These are phyloP conservation scores for Prunella fulvescens DNA, from an alignment of 2,113 vertebrate species.

Conservation along the genomic window DNA sequence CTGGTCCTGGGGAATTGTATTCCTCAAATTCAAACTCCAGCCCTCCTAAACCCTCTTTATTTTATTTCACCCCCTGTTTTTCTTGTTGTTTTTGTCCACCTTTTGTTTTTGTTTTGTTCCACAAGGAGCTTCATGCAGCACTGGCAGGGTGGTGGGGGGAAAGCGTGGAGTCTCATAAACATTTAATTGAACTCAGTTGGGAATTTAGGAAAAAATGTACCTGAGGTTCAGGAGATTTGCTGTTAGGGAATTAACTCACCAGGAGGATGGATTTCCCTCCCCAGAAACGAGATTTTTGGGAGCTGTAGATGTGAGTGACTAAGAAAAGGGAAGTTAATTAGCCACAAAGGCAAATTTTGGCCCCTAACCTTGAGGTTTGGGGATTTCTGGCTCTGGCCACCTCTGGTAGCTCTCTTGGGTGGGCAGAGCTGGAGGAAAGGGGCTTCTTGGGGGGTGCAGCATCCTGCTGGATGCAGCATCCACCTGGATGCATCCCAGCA, in stretches of 20 bases:
- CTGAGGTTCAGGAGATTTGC: constrained; percentile 83
- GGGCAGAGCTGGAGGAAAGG: neutral
- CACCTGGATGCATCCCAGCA: neutral
- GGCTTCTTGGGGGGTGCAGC: neutral
- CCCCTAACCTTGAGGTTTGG: neutral
- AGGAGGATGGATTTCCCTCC: constrained; percentile 36
- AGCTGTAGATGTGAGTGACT: constrained; percentile 38
- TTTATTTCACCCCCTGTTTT: neutral
- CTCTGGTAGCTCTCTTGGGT: neutral
- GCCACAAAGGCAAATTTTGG: constrained; percentile 33
- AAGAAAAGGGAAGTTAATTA: constrained; percentile 62
- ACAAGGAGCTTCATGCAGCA: constrained; percentile 90
- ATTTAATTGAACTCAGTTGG: constrained; percentile 90
- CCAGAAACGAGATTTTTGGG: constrained; percentile 48
- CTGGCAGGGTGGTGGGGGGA: constrained; percentile 85
- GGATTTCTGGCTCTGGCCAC: neutral
- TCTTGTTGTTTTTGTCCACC: neutral
- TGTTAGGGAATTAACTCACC: constrained; percentile 62
- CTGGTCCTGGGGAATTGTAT: constrained; percentile 67
- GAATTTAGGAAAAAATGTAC: constrained; percentile 97
- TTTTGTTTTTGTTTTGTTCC: constrained; percentile 70
- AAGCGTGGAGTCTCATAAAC: constrained; percentile 86
- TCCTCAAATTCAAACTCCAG: neutral
- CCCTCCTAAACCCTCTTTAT: constrained; percentile 6
- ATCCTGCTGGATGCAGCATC: neutral